Evolutionary conservation across 1,140 invertebrate species (phyloP).

Genomic region (Panagrolaimus sp.): DNA sequence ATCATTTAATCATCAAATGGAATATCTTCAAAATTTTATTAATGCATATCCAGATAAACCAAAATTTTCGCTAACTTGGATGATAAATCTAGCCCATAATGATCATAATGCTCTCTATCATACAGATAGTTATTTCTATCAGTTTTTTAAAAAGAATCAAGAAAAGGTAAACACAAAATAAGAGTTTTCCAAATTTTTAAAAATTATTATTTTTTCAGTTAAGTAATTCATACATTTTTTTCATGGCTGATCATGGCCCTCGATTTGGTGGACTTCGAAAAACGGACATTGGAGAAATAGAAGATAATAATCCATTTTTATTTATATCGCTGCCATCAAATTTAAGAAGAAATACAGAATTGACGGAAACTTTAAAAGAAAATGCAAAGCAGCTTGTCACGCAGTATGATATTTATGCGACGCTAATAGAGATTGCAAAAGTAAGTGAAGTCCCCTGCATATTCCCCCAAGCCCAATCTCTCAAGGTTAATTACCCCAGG

Average conservation of each 20-base stretch:
- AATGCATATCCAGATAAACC: slow-evolving; percentile 22
- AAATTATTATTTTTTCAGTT: slow-evolving; percentile 19
- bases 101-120: slow-evolving; percentile 20
- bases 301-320: slow-evolving; percentile 35
- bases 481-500: too few relatives aligned
- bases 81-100: slow-evolving; percentile 23
- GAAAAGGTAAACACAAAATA: slow-evolving; percentile 15
- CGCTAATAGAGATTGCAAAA: slow-evolving; percentile 24
- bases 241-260: slow-evolving; percentile 27
- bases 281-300: slow-evolving; percentile 17
- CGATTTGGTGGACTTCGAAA: slow-evolving; percentile 17
- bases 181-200: not conserved
- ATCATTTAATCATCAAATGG: slow-evolving; percentile 13
- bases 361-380: slow-evolving; percentile 20
- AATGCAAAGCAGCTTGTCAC: slow-evolving; percentile 21
- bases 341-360: slow-evolving; percentile 7
- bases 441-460: too few relatives aligned
- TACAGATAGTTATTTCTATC: slow-evolving; percentile 13
- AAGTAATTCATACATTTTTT: slow-evolving; percentile 25
- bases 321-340: slow-evolving; percentile 20
- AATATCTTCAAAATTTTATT: slow-evolving; percentile 21
- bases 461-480: too few relatives aligned
- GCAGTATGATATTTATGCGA: slow-evolving; percentile 35
- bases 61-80: slow-evolving; percentile 21
- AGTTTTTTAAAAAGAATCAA: slow-evolving; percentile 19